These are phyloP conservation scores for Calypte anna DNA, from an alignment of 2,113 vertebrate species.

Conservation along the genomic window DNA sequence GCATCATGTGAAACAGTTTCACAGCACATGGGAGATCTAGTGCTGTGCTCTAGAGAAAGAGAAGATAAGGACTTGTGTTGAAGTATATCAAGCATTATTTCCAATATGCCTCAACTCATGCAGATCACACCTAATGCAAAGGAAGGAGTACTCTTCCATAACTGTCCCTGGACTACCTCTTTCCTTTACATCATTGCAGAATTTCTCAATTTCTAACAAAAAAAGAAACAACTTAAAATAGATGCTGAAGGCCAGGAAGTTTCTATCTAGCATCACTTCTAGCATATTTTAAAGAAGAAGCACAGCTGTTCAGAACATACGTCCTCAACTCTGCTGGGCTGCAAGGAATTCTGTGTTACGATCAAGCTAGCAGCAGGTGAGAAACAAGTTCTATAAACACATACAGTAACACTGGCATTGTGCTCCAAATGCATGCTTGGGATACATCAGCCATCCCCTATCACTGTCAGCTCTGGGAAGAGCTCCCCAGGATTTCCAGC, in stretches of 20 bases:
- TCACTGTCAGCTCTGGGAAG: background rate
- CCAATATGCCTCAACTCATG: background rate
- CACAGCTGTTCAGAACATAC: background rate
- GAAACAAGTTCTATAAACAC: background rate
- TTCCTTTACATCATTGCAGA: background rate
- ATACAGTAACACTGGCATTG: background rate
- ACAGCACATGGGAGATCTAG: background rate
- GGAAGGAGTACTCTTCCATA: background rate
- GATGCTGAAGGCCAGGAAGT: background rate
- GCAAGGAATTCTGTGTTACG: background rate
- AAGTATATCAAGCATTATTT: background rate
- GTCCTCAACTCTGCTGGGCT: background rate
- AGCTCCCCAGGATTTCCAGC: background rate
- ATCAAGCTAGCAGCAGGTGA: background rate
- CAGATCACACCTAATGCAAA: background rate
- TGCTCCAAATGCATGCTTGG: background rate
- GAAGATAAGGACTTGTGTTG: background rate
- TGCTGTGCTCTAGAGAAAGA: background rate
- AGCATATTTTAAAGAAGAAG: background rate
- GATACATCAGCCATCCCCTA: background rate
- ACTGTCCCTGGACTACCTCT: background rate
- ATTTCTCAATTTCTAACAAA: background rate
- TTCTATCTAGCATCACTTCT: background rate
- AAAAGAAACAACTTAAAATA: background rate
- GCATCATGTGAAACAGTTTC: background rate